Conservation (phyloP, 1,140 invertebrate species). For the Drosophila sp. region DNA sequence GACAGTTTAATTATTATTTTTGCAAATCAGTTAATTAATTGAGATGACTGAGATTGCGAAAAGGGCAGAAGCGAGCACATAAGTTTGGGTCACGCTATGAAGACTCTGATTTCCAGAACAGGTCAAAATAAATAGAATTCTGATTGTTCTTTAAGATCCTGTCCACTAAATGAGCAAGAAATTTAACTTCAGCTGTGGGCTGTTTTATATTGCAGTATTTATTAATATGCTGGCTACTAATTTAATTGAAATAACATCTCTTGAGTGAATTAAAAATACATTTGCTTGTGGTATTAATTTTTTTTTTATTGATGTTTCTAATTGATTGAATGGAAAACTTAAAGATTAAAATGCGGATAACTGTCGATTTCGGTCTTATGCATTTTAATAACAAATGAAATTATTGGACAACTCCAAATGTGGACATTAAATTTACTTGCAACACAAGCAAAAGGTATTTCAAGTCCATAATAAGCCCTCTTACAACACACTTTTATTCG, state of each 20-base stretch:
- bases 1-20: constrained; percentile 80
- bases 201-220: too few species aligned
- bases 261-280: too few species aligned
- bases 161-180: neutral
- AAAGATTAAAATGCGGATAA: too few species aligned
- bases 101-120: neutral
- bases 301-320: too few species aligned
- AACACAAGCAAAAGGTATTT: constrained; percentile 21
- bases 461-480: constrained; percentile 17
- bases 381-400: neutral
- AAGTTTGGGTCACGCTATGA: constrained; percentile 17
- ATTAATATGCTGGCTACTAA: too few species aligned
- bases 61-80: neutral
- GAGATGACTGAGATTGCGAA: constrained; percentile 46
- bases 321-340: too few species aligned
- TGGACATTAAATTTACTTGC: neutral
- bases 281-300: too few species aligned
- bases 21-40: constrained; percentile 75
- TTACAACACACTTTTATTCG: constrained; percentile 32
- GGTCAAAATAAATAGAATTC: neutral
- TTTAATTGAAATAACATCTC: too few species aligned
- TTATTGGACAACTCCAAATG: neutral
- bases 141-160: neutral
- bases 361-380: neutral
- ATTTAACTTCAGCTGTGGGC: neutral